Percentiles rank a stretch among this genome's conserved stretches.
Evolutionary conservation across 2,113 vertebrate species (phyloP).

Genomic region (Aviceda subcristata): DNA sequence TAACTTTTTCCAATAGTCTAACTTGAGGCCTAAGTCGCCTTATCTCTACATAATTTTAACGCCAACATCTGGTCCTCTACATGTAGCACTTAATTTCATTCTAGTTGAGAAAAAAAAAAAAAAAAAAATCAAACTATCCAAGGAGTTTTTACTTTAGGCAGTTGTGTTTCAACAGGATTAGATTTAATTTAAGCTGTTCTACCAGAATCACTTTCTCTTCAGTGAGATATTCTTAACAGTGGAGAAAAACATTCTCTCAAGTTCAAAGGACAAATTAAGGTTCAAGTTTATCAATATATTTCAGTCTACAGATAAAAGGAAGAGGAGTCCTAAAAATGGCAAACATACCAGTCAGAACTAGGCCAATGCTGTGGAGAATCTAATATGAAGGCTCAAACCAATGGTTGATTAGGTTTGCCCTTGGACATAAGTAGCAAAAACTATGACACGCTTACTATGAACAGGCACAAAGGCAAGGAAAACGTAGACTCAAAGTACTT

Average conservation of each 20-base stretch:
- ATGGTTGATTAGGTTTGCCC: conserved; percentile 32
- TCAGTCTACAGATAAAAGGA: neutral
- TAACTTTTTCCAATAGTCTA: neutral
- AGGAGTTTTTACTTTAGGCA: neutral
- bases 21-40: conserved; percentile 18
- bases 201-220: neutral
- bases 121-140: neutral
- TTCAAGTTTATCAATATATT: conserved; percentile 33
- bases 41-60: neutral
- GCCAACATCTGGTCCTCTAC: neutral
- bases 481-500: neutral
- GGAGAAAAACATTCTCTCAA: neutral
- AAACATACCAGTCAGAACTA: conserved; percentile 21
- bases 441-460: conserved; percentile 4
- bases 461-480: conserved; percentile 17
- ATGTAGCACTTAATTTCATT: neutral
- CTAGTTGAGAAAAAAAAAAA: neutral
- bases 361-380: conserved; percentile 19
- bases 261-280: conserved; percentile 55
- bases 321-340: conserved; percentile 44
- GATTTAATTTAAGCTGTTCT: neutral
- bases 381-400: conserved; percentile 35
- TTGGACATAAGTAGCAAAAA: conserved; percentile 49
- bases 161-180: neutral
- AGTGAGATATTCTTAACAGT: neutral